A percentile compares a stretch with the other conserved stretches of the same genome.
Conservation (phyloP, 2,888 invertebrate genomes). For the Linnaemya tessellans region DNA sequence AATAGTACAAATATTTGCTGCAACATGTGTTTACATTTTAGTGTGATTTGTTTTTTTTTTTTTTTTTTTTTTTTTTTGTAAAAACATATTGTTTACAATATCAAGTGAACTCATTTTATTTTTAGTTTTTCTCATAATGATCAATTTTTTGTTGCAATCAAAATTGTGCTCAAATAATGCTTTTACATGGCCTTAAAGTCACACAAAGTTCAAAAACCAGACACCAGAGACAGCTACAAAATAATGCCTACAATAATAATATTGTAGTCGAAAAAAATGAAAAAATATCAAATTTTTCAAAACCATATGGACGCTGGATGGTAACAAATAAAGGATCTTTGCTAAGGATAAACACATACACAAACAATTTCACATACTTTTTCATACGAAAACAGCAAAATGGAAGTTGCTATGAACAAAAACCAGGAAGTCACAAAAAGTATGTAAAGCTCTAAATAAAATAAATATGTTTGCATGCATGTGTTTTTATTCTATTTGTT, state of each 20-base stretch:
- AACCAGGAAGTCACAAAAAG: neutral
- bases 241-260: too few relatives aligned
- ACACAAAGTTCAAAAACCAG: conserved; percentile 35
- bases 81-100: conserved; percentile 5
- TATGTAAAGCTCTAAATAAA: neutral
- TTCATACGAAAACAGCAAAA: neutral
- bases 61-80: neutral
- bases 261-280: neutral
- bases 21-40: conserved; percentile 30
- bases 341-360: neutral
- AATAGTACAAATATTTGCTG: conserved; percentile 44
- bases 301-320: conserved; percentile 21
- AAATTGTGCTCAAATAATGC: conserved; percentile 37
- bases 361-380: neutral
- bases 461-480: neutral
- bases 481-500: neutral
- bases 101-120: conserved; percentile 50
- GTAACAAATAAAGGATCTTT: neutral
- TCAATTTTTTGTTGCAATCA: neutral
- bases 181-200: conserved; percentile 45
- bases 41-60: conserved; percentile 4
- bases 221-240: neutral
- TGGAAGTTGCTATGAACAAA: neutral
- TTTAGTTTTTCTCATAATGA: conserved; percentile 5
- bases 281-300: conserved; percentile 39